Evolutionary conservation across 1,140 invertebrate genomes (phyloP).

Genomic region (Choristoneura fumiferana): DNA sequence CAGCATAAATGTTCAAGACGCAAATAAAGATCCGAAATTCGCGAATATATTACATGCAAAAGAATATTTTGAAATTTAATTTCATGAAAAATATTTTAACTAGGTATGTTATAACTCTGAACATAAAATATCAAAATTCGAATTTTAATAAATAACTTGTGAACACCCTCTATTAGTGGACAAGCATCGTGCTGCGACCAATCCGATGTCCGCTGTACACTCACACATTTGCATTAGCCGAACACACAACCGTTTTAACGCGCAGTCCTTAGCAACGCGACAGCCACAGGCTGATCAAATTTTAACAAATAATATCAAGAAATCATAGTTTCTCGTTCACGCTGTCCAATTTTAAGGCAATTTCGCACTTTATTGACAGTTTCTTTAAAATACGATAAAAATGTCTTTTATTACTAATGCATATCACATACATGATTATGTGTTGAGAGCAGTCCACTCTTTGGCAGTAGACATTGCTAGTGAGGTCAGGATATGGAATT

Average conservation of each 20-base stretch:
- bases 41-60: conserved; percentile 37
- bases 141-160: background rate
- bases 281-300: conserved; percentile 3
- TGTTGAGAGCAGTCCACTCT: conserved; percentile 36
- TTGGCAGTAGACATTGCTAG: conserved; percentile 41
- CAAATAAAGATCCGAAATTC: conserved; percentile 9
- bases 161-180: background rate
- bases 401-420: conserved; percentile 14
- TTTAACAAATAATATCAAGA: background rate
- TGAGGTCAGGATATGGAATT: conserved; percentile 57
- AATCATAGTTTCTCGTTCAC: background rate
- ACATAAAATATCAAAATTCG: background rate
- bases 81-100: conserved; percentile 20
- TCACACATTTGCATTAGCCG: background rate
- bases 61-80: conserved; percentile 21
- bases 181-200: background rate
- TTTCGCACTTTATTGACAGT: conserved; percentile 2
- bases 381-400: conserved; percentile 9
- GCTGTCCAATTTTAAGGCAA: background rate
- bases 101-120: conserved; percentile 6
- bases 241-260: conserved; percentile 2
- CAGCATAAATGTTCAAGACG: background rate
- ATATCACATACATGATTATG: conserved; percentile 49
- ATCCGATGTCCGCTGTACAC: conserved; percentile 3
- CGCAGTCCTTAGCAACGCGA: background rate